These are phyloP conservation scores for Aldrovandia affinis DNA, from an alignment of 2,797 vertebrate genomes.

Conservation along the genomic window DNA sequence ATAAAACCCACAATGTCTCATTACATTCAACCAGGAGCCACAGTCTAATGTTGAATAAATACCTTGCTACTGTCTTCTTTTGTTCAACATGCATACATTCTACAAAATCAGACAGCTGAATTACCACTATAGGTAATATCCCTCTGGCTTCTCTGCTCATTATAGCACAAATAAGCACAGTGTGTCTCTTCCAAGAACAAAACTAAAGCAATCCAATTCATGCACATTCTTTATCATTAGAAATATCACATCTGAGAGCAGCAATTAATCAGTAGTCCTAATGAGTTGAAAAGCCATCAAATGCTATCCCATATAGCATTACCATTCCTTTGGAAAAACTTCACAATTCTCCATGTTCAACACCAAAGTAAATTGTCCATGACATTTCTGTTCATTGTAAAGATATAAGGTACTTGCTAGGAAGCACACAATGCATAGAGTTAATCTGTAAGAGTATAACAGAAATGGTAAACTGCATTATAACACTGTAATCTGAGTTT, in stretches of 20 bases:
- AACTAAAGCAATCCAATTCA: slow-evolving; percentile 46
- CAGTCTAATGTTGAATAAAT: slow-evolving; percentile 29
- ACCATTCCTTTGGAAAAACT: slow-evolving; percentile 29
- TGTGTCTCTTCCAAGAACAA: slow-evolving; percentile 7
- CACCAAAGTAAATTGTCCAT: slow-evolving; percentile 54
- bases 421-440: slow-evolving; percentile 62
- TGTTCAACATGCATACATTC: slow-evolving; percentile 39
- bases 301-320: slow-evolving; percentile 14
- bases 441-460: slow-evolving; percentile 61
- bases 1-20: background rate
- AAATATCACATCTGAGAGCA: slow-evolving; percentile 40
- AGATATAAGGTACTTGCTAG: slow-evolving; percentile 33
- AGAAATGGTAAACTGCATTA: slow-evolving; percentile 58
- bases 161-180: slow-evolving; percentile 7
- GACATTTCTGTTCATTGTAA: slow-evolving; percentile 27
- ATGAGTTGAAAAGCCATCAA: slow-evolving; percentile 13
- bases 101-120: slow-evolving; percentile 24
- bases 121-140: background rate
- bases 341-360: slow-evolving; percentile 25
- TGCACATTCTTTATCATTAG: slow-evolving; percentile 57
- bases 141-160: background rate
- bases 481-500: slow-evolving; percentile 42
- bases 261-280: slow-evolving; percentile 12
- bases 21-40: slow-evolving; percentile 22
- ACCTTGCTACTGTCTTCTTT: slow-evolving; percentile 21